Evolutionary conservation across 2,113 vertebrate species (phyloP).

Genomic region (Tyto alba): DNA sequence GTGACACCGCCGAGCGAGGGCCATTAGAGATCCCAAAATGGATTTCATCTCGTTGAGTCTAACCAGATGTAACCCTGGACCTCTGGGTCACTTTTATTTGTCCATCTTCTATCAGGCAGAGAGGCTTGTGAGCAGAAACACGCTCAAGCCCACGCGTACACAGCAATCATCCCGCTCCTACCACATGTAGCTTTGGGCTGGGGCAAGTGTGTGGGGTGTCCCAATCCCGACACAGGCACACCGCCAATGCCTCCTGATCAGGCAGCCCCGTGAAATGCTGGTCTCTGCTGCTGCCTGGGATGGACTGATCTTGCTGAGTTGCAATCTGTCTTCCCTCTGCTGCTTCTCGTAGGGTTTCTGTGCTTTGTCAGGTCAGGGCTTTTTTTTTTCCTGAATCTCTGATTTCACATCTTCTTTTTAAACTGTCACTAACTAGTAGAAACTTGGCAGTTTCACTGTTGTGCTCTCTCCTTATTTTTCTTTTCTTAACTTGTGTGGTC

Average conservation of each 20-base stretch:
- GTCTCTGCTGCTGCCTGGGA: neutral
- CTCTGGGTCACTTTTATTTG: neutral
- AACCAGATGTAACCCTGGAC: neutral
- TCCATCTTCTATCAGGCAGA: neutral
- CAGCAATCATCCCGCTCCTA: neutral
- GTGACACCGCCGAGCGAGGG: accelerated
- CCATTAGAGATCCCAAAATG: neutral
- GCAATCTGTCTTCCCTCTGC: neutral
- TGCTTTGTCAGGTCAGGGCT: neutral
- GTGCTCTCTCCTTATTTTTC: neutral
- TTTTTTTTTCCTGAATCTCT: neutral
- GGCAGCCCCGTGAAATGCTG: neutral
- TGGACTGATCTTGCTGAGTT: neutral
- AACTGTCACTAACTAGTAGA: neutral
- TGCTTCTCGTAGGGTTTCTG: neutral
- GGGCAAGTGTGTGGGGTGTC: neutral
- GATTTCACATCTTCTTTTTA: neutral
- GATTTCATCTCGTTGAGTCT: neutral
- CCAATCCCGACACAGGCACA: accelerated
- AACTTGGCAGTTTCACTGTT: neutral
- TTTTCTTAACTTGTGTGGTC: neutral
- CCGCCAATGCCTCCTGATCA: accelerated
- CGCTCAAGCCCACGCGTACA: accelerated
- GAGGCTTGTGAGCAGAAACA: neutral
- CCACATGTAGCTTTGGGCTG: neutral